Conservation (phyloP, 2,888 invertebrate genomes). For the Zelleria hepariella region DNA sequence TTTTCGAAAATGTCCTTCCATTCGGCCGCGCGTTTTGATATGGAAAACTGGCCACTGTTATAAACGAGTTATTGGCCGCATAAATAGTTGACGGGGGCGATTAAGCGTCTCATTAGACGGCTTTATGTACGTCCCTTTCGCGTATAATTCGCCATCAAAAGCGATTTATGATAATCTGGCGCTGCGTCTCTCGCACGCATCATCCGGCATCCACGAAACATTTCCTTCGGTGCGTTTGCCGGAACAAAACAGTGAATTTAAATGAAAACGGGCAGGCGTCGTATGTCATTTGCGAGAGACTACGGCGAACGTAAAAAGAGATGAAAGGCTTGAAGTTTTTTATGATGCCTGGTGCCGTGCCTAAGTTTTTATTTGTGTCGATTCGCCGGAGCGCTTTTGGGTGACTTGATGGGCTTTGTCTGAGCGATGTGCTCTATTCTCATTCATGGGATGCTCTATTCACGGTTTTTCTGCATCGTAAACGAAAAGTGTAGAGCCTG, state of each 20-base stretch:
- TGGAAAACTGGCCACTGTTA: slow-evolving; percentile 11
- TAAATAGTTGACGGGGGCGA: slow-evolving; percentile 20
- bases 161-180: slow-evolving; percentile 23
- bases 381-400: neutral
- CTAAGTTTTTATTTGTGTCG: neutral
- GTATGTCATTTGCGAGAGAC: slow-evolving; percentile 7
- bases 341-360: neutral
- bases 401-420: neutral
- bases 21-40: slow-evolving; percentile 12
- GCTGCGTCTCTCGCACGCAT: slow-evolving; percentile 4
- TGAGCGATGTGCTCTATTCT: neutral
- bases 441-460: neutral
- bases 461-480: neutral
- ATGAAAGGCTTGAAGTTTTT: neutral
- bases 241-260: slow-evolving; percentile 6
- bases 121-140: slow-evolving; percentile 21
- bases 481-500: neutral
- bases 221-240: slow-evolving; percentile 16
- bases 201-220: slow-evolving; percentile 26
- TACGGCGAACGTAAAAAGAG: slow-evolving; percentile 1
- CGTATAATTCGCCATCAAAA: slow-evolving; percentile 20
- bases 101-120: slow-evolving; percentile 40
- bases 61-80: slow-evolving; percentile 11
- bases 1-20: slow-evolving; percentile 17
- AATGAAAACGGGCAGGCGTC: slow-evolving; percentile 4